These are phyloP conservation scores for Nycticorax nycticorax DNA, from an alignment of 2,113 vertebrate genomes.

Conservation along the genomic window DNA sequence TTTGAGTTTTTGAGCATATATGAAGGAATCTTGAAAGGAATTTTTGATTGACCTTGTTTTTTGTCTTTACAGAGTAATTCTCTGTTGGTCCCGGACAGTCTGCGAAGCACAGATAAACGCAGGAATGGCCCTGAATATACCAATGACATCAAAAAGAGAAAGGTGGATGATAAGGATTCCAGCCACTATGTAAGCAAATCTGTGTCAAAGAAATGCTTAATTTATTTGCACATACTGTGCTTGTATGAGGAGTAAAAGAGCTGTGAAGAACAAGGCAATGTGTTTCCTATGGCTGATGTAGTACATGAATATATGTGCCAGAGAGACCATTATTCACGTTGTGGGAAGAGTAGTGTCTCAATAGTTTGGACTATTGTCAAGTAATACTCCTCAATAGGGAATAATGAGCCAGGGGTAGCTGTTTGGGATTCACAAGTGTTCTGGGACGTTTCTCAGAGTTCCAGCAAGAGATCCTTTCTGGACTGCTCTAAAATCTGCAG, in stretches of 20 bases:
- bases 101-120: slow-evolving; percentile 83
- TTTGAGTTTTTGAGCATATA: slow-evolving; percentile 18
- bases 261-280: neutral
- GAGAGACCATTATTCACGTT: neutral
- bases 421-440: neutral
- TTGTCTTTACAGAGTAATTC: slow-evolving; percentile 83
- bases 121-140: slow-evolving; percentile 85
- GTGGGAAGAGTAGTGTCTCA: neutral
- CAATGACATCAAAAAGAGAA: slow-evolving; percentile 85
- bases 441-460: neutral
- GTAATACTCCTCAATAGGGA: neutral
- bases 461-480: neutral
- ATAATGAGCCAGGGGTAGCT: neutral
- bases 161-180: slow-evolving; percentile 87
- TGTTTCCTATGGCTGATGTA: neutral
- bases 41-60: slow-evolving; percentile 46
- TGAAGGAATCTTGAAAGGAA: neutral
- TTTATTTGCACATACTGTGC: slow-evolving; percentile 27
- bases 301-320: neutral
- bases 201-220: slow-evolving; percentile 6
- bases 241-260: neutral
- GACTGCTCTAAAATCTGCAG: neutral
- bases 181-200: slow-evolving; percentile 84
- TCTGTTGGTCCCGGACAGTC: slow-evolving; percentile 79
- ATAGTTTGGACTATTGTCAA: neutral